Evolutionary conservation across 2,113 vertebrate species (phyloP).

Genomic region (Cromileptes altivelis): DNA sequence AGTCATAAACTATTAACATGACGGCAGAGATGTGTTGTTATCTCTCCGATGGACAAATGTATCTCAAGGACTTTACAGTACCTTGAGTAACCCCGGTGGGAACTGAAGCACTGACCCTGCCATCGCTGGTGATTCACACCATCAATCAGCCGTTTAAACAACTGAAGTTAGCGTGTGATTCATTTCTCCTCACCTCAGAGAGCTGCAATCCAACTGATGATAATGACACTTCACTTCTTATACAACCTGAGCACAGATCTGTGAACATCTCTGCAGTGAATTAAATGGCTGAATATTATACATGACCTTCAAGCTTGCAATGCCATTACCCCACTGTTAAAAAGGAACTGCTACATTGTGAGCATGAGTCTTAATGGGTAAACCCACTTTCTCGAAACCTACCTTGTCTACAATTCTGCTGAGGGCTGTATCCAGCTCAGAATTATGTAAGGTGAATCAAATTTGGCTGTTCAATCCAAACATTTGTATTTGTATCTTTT

Average conservation of each 20-base stretch:
- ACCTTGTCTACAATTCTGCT: no score
- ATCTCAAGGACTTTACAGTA: background rate
- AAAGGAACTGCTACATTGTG: background rate
- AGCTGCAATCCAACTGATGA: background rate
- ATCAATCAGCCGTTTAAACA: slow-evolving; percentile 45
- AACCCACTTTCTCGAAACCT: background rate
- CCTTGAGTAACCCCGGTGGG: background rate
- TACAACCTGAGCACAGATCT: slow-evolving; percentile 7
- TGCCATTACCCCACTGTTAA: background rate
- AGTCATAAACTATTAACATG: background rate
- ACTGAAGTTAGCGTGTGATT: slow-evolving; percentile 32
- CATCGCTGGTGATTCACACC: slow-evolving; percentile 11
- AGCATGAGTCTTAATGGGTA: background rate
- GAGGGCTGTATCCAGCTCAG: no score
- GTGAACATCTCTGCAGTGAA: background rate
- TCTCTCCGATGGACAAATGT: background rate
- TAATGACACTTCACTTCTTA: slow-evolving; percentile 14
- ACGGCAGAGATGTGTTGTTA: background rate
- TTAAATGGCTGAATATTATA: background rate
- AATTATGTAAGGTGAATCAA: no score
- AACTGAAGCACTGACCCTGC: slow-evolving; percentile 28
- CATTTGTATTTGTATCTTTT: no score
- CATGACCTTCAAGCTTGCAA: background rate
- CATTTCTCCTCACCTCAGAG: slow-evolving; percentile 29
- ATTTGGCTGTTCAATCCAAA: no score